A percentile compares a stretch with the other conserved stretches of the same genome.
Conservation (phyloP, 2,888 invertebrate genomes). For the Apotomis betuletana region DNA sequence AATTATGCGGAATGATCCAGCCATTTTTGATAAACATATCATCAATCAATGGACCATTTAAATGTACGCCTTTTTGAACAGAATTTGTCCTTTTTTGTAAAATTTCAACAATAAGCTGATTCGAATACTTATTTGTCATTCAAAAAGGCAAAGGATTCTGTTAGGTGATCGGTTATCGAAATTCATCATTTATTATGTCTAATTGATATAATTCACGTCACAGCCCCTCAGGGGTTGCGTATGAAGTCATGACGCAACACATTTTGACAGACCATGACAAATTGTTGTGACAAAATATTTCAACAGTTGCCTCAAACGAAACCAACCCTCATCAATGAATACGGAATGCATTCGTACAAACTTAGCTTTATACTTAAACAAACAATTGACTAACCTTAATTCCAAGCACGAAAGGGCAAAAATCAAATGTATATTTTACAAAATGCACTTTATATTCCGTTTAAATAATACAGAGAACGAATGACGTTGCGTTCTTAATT, state of each 20-base stretch:
- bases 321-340: conserved; percentile 62
- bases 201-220: conserved; percentile 78
- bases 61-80: conserved; percentile 50
- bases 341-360: conserved; percentile 47
- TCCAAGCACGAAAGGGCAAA: conserved; percentile 24
- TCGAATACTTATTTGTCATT: conserved; percentile 73
- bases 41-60: conserved; percentile 51
- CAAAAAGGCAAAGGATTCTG: conserved; percentile 71
- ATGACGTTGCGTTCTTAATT: conserved; percentile 72
- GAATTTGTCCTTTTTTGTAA: conserved; percentile 48
- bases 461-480: conserved; percentile 55
- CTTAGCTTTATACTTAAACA: conserved; percentile 36
- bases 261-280: conserved; percentile 79
- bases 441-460: conserved; percentile 45
- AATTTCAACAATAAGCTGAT: conserved; percentile 56
- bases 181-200: conserved; percentile 73
- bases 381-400: conserved; percentile 24
- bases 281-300: conserved; percentile 84
- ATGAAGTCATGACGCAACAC: conserved; percentile 72
- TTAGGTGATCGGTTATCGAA: conserved; percentile 66
- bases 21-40: conserved; percentile 44
- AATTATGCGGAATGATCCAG: conserved; percentile 17
- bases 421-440: conserved; percentile 21
- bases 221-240: conserved; percentile 63
- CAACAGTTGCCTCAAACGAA: conserved; percentile 76